phyloP scores from a whole-genome alignment of 1,140 invertebrate species.

The Nomia melanderi region DNA sequence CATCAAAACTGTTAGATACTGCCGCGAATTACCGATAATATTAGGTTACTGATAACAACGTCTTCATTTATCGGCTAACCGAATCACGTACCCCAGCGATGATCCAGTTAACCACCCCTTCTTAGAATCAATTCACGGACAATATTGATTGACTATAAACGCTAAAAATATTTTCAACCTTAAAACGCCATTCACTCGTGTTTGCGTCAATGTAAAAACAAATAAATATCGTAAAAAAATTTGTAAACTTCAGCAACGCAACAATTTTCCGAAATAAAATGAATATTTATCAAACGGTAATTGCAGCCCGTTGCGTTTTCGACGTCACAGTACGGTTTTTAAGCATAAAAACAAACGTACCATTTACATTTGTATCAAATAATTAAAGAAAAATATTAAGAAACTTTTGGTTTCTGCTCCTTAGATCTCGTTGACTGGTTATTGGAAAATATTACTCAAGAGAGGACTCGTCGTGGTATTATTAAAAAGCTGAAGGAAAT shows the following conservation, averaged over 20 bases:
- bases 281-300: no score
- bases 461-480: conserved; percentile 87
- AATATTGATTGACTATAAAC: conserved; percentile 47
- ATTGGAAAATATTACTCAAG: conserved; percentile 88
- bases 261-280: no score
- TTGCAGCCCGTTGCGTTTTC: no score
- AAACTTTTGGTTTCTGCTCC: background rate
- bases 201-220: background rate
- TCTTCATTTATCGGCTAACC: conserved; percentile 47
- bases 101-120: conserved; percentile 29
- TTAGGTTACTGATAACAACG: conserved; percentile 42
- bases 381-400: no score
- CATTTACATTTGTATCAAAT: no score
- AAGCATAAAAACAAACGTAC: no score
- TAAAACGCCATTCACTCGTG: background rate
- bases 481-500: conserved; percentile 92
- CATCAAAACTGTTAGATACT: background rate
- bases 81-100: conserved; percentile 37
- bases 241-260: no score
- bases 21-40: conserved; percentile 27
- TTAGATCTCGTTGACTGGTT: conserved; percentile 92
- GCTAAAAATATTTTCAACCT: background rate
- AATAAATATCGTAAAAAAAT: background rate
- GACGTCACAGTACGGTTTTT: no score
- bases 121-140: conserved; percentile 17